Evolutionary conservation across 2,888 invertebrate genomes (phyloP), one percentile per base, ranked within the genome.

Genomic region (Xestia rhomboidea): DNA sequence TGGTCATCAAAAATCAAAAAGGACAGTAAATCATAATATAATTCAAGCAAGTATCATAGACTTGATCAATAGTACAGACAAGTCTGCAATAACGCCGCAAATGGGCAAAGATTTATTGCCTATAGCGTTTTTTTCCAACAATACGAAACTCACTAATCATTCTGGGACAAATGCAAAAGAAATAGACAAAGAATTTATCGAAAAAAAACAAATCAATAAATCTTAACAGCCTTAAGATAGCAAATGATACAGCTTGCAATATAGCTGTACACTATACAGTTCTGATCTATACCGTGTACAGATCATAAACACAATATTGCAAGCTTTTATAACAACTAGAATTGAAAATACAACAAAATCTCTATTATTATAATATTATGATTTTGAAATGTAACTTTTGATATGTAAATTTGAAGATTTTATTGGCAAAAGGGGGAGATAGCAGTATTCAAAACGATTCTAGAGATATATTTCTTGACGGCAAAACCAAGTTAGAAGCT

Each of bases 101-200:
- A 34, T 38, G 7, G 8, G 68, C 30, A 73, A 49, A 49, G 57
- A 73, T 66, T 15, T 66, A 18, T 64, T 38, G 30, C 64, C 64
- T 15, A 71, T 60, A 34, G 38, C 60, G 11, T 18, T 76, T 24
- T 70, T 75, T 60, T 62, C 51, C 44, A 73, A 86, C 15, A 44
- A 76, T 73, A 75, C 67, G 0, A 74, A 76, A 64, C 63, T 38
- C 0, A 44, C 41, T n/a, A 21, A 68, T 38, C 7, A 64, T 69
- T 62, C 51, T 38, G 41, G 63, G 1, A 44, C 30, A 63, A 54
- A 24, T 30, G 38, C n/a, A 3, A 57, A 49, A 44, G 30, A 10
- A 1, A 34, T 15, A 24, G n/a, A 49, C 13, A 78, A 21, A 8
- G 3, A n/a, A 51, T n/a, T 44, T 62, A 21, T 62, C 62, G 44